A percentile compares a stretch with the other conserved stretches of the same genome.
phyloP scores from a whole-genome alignment of 2,888 invertebrate species.

The Theristus sp. region DNA sequence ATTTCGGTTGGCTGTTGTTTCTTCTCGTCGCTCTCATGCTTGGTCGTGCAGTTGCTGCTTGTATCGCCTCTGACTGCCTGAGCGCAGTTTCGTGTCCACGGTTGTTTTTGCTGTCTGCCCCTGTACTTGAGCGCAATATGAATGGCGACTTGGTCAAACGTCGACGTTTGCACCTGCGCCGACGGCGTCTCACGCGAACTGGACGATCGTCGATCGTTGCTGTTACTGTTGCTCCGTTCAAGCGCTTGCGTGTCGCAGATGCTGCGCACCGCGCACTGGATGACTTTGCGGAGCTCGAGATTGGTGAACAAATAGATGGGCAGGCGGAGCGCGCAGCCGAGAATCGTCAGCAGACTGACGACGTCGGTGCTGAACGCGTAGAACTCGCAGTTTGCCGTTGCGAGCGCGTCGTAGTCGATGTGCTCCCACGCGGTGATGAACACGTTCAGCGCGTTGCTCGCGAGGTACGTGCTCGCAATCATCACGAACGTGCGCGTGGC shows the following conservation, averaged over 20 bases:
- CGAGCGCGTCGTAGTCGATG: neutral
- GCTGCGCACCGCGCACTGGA: no score
- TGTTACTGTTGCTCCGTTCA: no score
- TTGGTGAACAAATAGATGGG: neutral
- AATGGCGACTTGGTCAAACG: neutral
- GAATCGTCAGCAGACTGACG: neutral
- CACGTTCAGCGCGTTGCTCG: neutral
- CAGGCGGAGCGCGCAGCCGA: neutral
- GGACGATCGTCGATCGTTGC: no score
- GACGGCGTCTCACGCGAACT: no score
- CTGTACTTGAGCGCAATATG: neutral
- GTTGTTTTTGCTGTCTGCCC: no score
- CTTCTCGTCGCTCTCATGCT: no score
- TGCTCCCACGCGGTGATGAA: neutral
- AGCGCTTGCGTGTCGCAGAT: no score
- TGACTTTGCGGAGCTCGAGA: neutral
- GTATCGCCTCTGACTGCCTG: no score
- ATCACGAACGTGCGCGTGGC: neutral
- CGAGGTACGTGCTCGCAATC: neutral
- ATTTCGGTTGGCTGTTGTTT: no score
- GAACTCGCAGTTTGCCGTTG: neutral
- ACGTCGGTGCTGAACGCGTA: neutral
- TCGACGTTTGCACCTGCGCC: neutral
- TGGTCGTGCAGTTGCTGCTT: no score
- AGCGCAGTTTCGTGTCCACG: no score